These are phyloP conservation scores for Galaxea fascicularis DNA, from an alignment of 92 coral and sea anemone species.

Conservation along the genomic window DNA sequence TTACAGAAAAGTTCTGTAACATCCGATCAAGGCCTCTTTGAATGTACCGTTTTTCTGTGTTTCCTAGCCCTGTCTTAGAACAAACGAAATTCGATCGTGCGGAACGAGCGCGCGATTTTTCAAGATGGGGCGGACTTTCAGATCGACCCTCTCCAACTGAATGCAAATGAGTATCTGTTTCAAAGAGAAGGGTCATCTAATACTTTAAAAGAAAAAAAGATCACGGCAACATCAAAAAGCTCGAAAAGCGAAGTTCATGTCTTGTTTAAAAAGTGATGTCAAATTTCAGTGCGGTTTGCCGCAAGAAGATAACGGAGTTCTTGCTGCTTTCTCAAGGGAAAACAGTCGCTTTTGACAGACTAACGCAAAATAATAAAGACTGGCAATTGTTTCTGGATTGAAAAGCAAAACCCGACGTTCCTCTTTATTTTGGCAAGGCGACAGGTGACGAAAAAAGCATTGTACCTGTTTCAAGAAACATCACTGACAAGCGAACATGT, in stretches of 20 bases:
- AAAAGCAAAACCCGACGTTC: not conserved
- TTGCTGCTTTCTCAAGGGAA: conserved; percentile 41
- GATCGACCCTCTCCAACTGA: not conserved
- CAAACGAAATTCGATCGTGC: conserved; percentile 36
- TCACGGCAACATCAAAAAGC: conserved; percentile 36
- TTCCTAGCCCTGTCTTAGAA: not conserved
- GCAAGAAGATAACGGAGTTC: not conserved
- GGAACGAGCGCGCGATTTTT: conserved; percentile 18
- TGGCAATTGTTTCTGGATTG: conserved; percentile 24
- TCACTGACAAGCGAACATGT: not conserved
- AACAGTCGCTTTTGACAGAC: conserved; percentile 5
- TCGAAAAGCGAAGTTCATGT: conserved; percentile 11
- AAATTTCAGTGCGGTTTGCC: not conserved
- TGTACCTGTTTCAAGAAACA: conserved; percentile 23
- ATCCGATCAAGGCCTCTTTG: not conserved
- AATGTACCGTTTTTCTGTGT: not conserved
- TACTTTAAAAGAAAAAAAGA: conserved; percentile 31
- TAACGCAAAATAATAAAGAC: not conserved
- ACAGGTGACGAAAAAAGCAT: conserved; percentile 34
- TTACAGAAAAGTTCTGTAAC: not conserved
- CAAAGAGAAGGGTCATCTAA: conserved; percentile 36
- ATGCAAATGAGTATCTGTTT: conserved; percentile 14
- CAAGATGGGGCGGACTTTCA: not conserved
- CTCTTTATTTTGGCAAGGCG: not conserved
- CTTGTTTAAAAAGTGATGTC: conserved; percentile 7